These are phyloP conservation scores for Pagrus major DNA, from an alignment of 2,113 vertebrate species.

Conservation along the genomic window DNA sequence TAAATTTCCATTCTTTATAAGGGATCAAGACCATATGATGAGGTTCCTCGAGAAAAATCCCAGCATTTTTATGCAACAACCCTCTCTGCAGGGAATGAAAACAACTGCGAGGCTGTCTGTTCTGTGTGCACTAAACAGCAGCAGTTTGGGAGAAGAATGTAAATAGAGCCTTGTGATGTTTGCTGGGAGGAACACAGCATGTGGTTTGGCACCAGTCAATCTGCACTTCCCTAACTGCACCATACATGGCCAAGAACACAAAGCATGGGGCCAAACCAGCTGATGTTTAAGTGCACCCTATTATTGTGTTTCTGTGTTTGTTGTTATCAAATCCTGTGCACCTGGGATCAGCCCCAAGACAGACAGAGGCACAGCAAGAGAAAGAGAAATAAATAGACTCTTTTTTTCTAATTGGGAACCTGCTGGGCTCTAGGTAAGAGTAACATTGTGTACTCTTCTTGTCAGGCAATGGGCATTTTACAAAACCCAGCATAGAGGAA, in stretches of 20 bases:
- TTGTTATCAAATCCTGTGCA: constrained; percentile 59
- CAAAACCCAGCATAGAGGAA: no score
- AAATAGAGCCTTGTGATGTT: constrained; percentile 71
- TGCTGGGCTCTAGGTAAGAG: constrained; percentile 6
- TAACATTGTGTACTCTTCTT: constrained; percentile 7
- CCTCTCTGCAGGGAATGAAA: constrained; percentile 31
- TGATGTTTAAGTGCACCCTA: constrained; percentile 60
- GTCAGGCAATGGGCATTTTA: not conserved
- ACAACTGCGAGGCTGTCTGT: constrained; percentile 1
- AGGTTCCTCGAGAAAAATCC: constrained; percentile 27
- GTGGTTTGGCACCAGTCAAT: constrained; percentile 66
- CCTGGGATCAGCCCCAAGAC: constrained; percentile 45
- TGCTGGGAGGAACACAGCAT: constrained; percentile 61
- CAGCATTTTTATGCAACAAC: constrained; percentile 26
- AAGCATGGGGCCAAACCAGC: constrained; percentile 55
- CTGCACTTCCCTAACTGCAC: constrained; percentile 60
- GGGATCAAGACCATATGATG: not conserved
- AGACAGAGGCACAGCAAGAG: constrained; percentile 19
- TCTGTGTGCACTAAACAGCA: constrained; percentile 42
- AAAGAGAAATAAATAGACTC: constrained; percentile 16
- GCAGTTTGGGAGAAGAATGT: constrained; percentile 56
- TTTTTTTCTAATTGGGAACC: constrained; percentile 7
- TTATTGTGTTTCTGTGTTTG: constrained; percentile 61
- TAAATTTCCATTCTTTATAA: constrained; percentile 14
- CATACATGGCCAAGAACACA: constrained; percentile 57